These are phyloP conservation scores for Drosophila rufa DNA, from an alignment of 1,140 invertebrate species.

Conservation along the genomic window DNA sequence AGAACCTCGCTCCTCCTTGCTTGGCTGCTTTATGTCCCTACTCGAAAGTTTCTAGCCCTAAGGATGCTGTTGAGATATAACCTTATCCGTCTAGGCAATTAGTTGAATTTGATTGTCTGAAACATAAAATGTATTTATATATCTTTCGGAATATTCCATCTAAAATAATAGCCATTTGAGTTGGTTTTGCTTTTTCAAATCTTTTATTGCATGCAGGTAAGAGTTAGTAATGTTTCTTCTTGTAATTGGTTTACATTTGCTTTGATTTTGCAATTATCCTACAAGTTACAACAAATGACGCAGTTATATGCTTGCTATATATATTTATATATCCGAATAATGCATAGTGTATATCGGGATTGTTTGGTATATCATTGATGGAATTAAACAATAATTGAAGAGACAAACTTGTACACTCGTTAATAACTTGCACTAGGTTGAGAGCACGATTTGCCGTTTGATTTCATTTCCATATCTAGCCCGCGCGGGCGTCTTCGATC, in stretches of 20 bases:
- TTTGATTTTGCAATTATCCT: constrained; percentile 63
- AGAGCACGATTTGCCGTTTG: constrained; percentile 60
- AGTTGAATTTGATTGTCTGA: not conserved
- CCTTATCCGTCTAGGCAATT: no score
- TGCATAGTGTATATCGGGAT: constrained; percentile 41
- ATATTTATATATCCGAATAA: constrained; percentile 49
- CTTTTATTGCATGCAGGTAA: constrained; percentile 81
- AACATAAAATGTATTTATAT: not conserved
- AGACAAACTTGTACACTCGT: constrained; percentile 54
- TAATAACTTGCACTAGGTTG: constrained; percentile 60
- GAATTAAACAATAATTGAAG: constrained; percentile 45
- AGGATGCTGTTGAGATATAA: no score
- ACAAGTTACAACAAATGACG: constrained; percentile 79
- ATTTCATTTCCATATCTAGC: constrained; percentile 48
- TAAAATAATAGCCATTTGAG: not conserved
- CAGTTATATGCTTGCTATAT: constrained; percentile 69
- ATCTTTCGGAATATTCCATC: not conserved
- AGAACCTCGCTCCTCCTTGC: no score
- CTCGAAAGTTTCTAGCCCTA: no score
- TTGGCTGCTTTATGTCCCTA: no score
- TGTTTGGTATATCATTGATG: constrained; percentile 45
- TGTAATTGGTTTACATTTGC: constrained; percentile 53
- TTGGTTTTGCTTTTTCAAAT: constrained; percentile 34
- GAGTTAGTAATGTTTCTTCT: constrained; percentile 66
- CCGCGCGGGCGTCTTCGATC: constrained; percentile 20